Evolutionary conservation across 2,113 vertebrate species (phyloP), one percentile per base, ranked within the genome.

Genomic region (Aptenodytes forsteri): DNA sequence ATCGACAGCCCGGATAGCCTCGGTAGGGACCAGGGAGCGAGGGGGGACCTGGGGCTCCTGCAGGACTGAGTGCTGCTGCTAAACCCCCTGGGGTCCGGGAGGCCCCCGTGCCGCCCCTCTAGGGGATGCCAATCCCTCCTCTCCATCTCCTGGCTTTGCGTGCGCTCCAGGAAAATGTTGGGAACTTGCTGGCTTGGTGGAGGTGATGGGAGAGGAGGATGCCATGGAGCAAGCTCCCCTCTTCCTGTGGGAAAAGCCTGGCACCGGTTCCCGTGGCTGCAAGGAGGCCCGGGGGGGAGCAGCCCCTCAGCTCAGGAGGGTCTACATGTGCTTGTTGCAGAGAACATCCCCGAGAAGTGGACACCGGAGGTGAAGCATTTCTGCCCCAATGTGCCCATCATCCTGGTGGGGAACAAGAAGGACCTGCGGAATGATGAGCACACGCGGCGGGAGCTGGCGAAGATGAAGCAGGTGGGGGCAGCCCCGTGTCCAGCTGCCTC

Each of bases 261-360:
- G 29, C 2, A 7, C 27, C 4, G 4, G 26, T 66, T 76, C 58
- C 79, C 3, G 1, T 0, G 1, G 55, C n/a, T 67, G 64, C 0
- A 2, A 12, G 44, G 49, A 21, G 38, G 9, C n/a, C 0, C 4
- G 10, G 26, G 34, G 44, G 47, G 44, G 15, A 87, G 61, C 82
- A 90, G 82, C 59, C 25, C 44, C 23, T 65, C 6, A 1, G 13
- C 73, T 91, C 34, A 58, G 3, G 8, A 38, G 13, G 10, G 30
- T 50, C 46, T 11, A 0, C 0, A 4, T 34, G 66, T 55, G 15
- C 54, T 62, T 38, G 8, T 81, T 96, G 42, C 93, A 99, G 99
- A 99, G 97, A 99, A 99, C 98, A 99, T 99, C 98, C 99, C 99
- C 0, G 99, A 99, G 98, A 99, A 99, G 95, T 99, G 99, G 99